Evolutionary conservation across 1,140 invertebrate species (phyloP), one percentile per base, ranked within the genome.

Genomic region (Drosophila subpulchrella): DNA sequence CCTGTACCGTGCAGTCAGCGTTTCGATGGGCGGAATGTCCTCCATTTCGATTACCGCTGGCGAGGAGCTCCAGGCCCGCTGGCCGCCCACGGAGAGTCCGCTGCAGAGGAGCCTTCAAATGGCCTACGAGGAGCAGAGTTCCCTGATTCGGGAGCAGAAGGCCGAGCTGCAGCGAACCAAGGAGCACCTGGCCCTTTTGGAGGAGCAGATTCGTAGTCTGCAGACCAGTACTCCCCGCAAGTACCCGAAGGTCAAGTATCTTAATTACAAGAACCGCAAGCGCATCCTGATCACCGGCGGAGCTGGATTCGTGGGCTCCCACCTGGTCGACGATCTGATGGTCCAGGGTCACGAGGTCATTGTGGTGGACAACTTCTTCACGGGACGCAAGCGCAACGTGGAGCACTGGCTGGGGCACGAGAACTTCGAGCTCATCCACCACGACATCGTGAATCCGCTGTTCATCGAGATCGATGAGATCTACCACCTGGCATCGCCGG

Each of bases 391-490:
- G 92, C 94, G 96, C 32, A 99, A 99, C 93, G 97, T 99, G 0
- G 98, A 99, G 90, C 98, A 99, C 90, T 99, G 99, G 99, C 96
- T 99, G 76, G 98, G 98, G 0, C 99, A 99, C 93, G 96, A 98
- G 86, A 99, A 99, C 93, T 99, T 99, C 94, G 99, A 99, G 93
- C 93, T 99, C 36, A 97, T 99, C 46, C 98, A 99, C 93, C 99
- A 99, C 93, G 99, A 99, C 92, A 98, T 99, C 90, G 98, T 99
- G 0, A 99, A 99, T 93, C 98, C 98, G 15, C 93, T 99, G 10
- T 99, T 97, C 93, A 96, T 99, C 70, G 99, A 99, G 95, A 95
- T 99, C 17, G 99, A 99, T 93, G 97, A 99, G 94, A 99, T 99
- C 91, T 99, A 99, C 93, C 99, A 99, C 93, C 94, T 99, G 76